phyloP scores from a whole-genome alignment of 2,888 invertebrate genomes.

The Exocentrus adspersus region DNA sequence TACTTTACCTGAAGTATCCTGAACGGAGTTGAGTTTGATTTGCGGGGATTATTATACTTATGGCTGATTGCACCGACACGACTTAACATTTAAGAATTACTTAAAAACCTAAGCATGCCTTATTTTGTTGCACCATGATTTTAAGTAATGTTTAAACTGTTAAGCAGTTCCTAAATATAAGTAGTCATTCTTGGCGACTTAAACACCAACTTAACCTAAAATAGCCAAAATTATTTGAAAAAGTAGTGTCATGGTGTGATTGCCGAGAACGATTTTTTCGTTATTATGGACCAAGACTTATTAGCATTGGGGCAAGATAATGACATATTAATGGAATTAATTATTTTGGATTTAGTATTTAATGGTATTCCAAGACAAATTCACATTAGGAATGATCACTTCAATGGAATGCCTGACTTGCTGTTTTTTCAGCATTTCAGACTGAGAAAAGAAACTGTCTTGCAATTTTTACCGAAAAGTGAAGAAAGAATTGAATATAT shows the following conservation, averaged over 20 bases:
- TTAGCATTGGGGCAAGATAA: not conserved
- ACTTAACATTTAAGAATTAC: not conserved
- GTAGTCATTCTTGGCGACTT: not conserved
- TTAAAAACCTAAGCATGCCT: not conserved
- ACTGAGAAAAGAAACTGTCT: not conserved
- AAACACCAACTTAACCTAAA: not conserved
- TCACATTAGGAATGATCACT: not conserved
- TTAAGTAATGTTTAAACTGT: not conserved
- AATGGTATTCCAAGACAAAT: not conserved
- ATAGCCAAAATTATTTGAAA: too few species aligned
- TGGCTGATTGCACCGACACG: not conserved
- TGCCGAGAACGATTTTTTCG: not conserved
- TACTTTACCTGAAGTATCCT: too few species aligned
- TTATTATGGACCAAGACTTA: not conserved
- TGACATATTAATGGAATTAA: not conserved
- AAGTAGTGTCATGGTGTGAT: too few species aligned
- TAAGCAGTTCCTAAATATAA: not conserved
- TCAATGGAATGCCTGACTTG: not conserved
- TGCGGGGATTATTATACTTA: too few species aligned
- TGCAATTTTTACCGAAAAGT: not conserved
- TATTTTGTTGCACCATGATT: not conserved
- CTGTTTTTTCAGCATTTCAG: not conserved
- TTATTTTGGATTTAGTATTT: not conserved
- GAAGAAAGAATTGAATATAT: not conserved
- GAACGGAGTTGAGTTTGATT: too few species aligned